Base-by-base conservation (phyloP, 2,888 invertebrate genomes). In the Chaetogeoica ovagalla region DNA sequence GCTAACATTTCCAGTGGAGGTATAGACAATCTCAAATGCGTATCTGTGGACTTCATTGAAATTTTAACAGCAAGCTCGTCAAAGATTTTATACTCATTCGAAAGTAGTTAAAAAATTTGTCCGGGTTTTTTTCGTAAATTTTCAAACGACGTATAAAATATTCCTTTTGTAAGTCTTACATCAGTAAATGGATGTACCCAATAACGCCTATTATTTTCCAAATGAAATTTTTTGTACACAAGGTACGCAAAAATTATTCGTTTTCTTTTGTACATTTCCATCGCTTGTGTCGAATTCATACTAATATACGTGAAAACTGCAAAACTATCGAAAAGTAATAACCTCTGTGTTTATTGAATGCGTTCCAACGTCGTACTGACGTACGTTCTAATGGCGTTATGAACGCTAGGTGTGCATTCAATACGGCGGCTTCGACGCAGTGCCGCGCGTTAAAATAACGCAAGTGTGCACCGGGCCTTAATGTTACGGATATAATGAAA, bases 1-100 rank as follows among this genome's bases (percentile, higher is more conserved):
- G 74, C 74, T 63, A 65, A 52, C 74, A 74, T 74, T 74, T 74
- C 65, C 37, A 74, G 52, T 65, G 74, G 74, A 63, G 74, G 70
- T 39, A 70, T 39, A 57, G 59, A 70, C 21, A 70, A 70, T 59
- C 70, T 70, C 39, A 70, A 15, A 70, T 70, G 70, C 3, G 70
- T 70, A n/a, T 70, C 57, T 70, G 39, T 70, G n/a, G n/a, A n/a
- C 39, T 70, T 57, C 57, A 8, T 57, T 4, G 39, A n/a, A 59
- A 59, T 70, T 70, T 57, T 59, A n/a, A 59, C 70, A 9, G 70
- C 70, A 70, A 70, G 70, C 37, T 70, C 57, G 70, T 70, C 70
- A 70, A 70, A 70, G 70, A 70, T 70, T 70, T 57, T 57, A 68
- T 30, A 52, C 68, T 68, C 52, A 68, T 68, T 9, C 68, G 52